Evolutionary conservation across 1,140 invertebrate species (phyloP).

Genomic region (Reticulitermes speratus): DNA sequence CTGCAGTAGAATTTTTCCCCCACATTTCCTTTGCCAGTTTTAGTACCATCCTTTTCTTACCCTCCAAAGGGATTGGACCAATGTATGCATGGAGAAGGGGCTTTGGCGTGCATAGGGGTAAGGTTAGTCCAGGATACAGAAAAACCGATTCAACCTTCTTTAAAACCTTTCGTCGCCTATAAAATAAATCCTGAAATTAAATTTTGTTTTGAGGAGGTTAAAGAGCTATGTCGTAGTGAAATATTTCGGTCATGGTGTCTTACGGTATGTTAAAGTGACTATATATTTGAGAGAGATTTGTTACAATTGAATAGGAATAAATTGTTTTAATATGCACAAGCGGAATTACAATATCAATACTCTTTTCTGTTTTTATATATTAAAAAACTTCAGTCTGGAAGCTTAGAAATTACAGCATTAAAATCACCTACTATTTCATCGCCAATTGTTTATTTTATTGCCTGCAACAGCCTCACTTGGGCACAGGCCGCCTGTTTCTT

Average conservation of each 20-base stretch:
- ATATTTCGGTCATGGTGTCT: neutral
- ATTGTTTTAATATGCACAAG: too few relatives aligned
- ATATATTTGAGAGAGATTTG: neutral
- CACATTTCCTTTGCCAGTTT: neutral
- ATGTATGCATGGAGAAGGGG: neutral
- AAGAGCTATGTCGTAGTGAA: neutral
- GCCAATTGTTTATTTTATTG: too few relatives aligned
- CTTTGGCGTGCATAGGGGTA: neutral
- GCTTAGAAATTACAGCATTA: too few relatives aligned
- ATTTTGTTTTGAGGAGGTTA: neutral
- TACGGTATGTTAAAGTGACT: neutral
- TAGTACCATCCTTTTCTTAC: neutral
- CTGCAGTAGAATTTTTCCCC: too few relatives aligned
- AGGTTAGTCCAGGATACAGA: neutral
- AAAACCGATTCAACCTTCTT: neutral
- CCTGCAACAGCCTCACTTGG: too few relatives aligned
- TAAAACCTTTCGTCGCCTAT: neutral
- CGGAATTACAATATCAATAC: too few relatives aligned
- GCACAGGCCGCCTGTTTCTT: too few relatives aligned
- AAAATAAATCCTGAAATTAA: neutral
- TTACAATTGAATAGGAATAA: neutral
- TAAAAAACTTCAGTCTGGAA: too few relatives aligned
- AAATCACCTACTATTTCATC: too few relatives aligned
- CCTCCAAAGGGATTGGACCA: neutral
- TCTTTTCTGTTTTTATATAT: too few relatives aligned